A percentile compares a stretch with the other conserved stretches of the same genome.
These are phyloP conservation scores for Crotalus tigris DNA, from an alignment of 2,113 vertebrate species.

Conservation along the genomic window DNA sequence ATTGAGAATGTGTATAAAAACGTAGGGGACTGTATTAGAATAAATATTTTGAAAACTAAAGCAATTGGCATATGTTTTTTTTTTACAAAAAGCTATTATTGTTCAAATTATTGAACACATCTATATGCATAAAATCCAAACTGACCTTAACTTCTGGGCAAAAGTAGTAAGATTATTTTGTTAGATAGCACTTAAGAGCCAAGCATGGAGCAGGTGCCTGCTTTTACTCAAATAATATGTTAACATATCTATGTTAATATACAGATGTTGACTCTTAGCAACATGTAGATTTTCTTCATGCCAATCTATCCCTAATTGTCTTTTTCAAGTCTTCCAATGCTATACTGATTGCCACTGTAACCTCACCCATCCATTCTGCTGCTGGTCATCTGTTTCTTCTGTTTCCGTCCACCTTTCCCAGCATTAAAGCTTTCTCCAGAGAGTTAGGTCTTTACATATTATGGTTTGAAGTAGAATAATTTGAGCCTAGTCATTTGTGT, in stretches of 20 bases:
- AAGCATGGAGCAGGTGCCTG: not conserved
- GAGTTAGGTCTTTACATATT: not conserved
- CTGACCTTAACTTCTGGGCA: not conserved
- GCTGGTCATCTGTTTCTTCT: not conserved
- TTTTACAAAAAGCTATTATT: not conserved
- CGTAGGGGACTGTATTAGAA: not conserved
- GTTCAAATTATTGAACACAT: not conserved
- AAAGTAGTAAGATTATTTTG: not conserved
- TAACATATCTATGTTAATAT: not conserved
- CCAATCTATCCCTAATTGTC: not conserved
- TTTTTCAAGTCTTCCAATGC: not conserved
- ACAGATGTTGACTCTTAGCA: not conserved
- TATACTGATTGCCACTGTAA: not conserved
- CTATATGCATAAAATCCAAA: not conserved
- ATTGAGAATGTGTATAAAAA: not conserved
- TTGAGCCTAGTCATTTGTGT: not conserved
- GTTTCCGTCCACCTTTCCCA: not conserved
- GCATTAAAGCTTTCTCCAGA: not conserved
- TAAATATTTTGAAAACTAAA: not conserved
- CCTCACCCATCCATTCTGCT: not conserved
- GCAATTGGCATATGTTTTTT: not conserved
- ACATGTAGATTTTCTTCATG: not conserved
- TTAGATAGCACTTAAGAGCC: not conserved
- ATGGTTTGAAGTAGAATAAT: not conserved
- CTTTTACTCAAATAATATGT: not conserved